A percentile compares a stretch with the other conserved stretches of the same genome.
These are phyloP conservation scores for Volucella inflata DNA, from an alignment of 2,888 invertebrate genomes.

Conservation along the genomic window DNA sequence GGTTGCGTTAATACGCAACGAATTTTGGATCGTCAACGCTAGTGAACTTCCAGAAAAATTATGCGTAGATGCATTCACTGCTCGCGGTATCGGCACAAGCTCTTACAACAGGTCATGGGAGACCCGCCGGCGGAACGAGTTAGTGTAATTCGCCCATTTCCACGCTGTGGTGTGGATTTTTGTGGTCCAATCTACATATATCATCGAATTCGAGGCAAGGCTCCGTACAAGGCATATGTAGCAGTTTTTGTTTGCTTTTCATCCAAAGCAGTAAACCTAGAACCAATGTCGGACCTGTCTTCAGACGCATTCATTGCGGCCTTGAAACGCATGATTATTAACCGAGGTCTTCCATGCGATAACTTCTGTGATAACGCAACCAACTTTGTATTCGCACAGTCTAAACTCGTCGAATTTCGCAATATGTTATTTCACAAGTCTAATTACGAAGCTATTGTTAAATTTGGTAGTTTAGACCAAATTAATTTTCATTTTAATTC, in stretches of 20 bases:
- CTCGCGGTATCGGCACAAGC: neutral
- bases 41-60: conserved; percentile 14
- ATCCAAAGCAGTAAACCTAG: conserved; percentile 31
- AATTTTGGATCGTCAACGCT: conserved; percentile 43
- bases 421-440: neutral
- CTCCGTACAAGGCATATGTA: neutral
- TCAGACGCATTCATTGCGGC: conserved; percentile 36
- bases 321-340: too few relatives aligned
- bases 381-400: conserved; percentile 43
- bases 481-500: conserved; percentile 24
- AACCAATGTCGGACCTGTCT: conserved; percentile 30
- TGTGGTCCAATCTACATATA: conserved; percentile 26
- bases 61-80: conserved; percentile 24
- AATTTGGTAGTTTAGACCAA: conserved; percentile 18
- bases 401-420: neutral
- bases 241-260: conserved; percentile 17
- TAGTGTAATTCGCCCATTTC: too few relatives aligned
- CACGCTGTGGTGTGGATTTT: conserved; percentile 49
- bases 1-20: conserved; percentile 13
- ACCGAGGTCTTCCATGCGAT: conserved; percentile 20
- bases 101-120: neutral
- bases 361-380: conserved; percentile 52
- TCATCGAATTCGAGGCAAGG: conserved; percentile 54
- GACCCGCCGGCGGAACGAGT: too few relatives aligned
- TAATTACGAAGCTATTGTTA: neutral